Evolutionary conservation across 2,113 vertebrate genomes (phyloP).

Genomic region (Ailurus styani): DNA sequence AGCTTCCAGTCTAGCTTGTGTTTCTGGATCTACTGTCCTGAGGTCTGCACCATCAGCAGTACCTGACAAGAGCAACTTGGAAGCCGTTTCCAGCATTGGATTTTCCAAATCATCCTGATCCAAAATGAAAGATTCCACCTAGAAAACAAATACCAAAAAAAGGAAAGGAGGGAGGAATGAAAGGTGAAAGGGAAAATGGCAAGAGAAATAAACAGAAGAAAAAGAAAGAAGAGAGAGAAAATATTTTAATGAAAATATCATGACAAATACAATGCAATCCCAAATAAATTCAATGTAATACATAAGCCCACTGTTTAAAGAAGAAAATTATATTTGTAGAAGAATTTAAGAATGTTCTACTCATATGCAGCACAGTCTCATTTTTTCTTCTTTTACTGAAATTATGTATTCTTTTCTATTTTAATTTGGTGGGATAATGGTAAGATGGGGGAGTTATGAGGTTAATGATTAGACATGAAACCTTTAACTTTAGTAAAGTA

Average conservation of each 20-base stretch:
- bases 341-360: neutral
- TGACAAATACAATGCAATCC: neutral
- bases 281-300: neutral
- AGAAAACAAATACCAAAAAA: slow-evolving; percentile 33
- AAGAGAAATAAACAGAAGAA: neutral
- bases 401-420: neutral
- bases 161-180: neutral
- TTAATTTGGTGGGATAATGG: neutral
- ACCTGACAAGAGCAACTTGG: slow-evolving; percentile 95
- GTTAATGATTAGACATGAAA: neutral
- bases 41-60: slow-evolving; percentile 96
- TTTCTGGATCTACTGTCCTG: slow-evolving; percentile 98
- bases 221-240: slow-evolving; percentile 10
- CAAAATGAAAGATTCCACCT: slow-evolving; percentile 99
- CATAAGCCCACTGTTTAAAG: neutral
- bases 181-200: neutral
- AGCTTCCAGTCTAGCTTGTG: slow-evolving; percentile 96
- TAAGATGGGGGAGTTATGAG: neutral
- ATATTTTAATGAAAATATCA: slow-evolving; percentile 35
- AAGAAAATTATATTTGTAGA: neutral
- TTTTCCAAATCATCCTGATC: slow-evolving; percentile 99
- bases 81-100: slow-evolving; percentile 98
- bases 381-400: neutral
- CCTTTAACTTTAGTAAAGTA: neutral
- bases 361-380: neutral